Evolutionary conservation across 2,113 vertebrate species (phyloP), one percentile per base, ranked within the genome.

Genomic region (Pseudorhombus dupliciocellatus): DNA sequence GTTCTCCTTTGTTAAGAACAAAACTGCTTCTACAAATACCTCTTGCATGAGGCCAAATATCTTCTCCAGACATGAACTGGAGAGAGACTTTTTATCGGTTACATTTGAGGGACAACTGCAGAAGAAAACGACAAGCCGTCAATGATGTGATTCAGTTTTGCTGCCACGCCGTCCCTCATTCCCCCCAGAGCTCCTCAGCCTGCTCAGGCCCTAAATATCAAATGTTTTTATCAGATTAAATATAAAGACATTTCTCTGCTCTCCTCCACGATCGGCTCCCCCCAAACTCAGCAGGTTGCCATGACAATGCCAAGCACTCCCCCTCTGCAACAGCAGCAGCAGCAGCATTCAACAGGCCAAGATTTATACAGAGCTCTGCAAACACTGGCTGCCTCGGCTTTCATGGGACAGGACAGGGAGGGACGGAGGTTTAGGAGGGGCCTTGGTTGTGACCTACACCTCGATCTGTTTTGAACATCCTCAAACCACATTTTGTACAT

Each of bases 351-450:
- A 87, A 57, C 60, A 42, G 65, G 70, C 40, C 2, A 77, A 88
- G 87, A 90, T 90, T 89, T 86, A 46, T 86, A 46, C 18, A 87
- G 66, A 83, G 80, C 71, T 80, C 70, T 76, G 80, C 76, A 89
- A 88, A 90, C 75, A 90, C 80, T 77, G 81, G 70, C 64, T 57
- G 67, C 22, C 4, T 28, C 58, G 25, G 63, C 70, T 73, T 81
- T 84, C 80, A 75, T 40, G 57, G 60, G 60, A 60, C 53, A 70
- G 57, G 70, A 64, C 30, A 9, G 63, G 66, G 59, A 58, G 71
- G 53, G 34, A 42, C 7, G 12, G 53, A 78, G 21, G 25, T 73
- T 48, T 44, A 31, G 56, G 56, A 42, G 69, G 22, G 10, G 25
- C 7, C 40, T 40, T 46, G 48, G 50, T 44, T 60, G 64, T 26